These are phyloP conservation scores for Drosophila mauritiana DNA, from an alignment of 1,140 invertebrate genomes.

Conservation along the genomic window DNA sequence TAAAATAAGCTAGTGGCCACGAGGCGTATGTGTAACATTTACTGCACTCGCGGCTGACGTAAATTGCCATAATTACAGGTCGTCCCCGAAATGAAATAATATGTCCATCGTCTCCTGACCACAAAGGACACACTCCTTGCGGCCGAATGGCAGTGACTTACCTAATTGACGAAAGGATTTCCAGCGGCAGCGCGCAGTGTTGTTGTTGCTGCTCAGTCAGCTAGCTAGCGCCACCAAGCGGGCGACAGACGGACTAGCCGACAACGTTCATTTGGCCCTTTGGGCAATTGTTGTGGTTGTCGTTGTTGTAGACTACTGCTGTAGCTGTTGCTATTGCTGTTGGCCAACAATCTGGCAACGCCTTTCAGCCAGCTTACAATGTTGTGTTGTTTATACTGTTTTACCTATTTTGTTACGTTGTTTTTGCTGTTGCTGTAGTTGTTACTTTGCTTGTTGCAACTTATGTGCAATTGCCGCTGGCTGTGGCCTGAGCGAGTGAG, in stretches of 20 bases:
- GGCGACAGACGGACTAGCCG: constrained; percentile 36
- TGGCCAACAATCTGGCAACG: constrained; percentile 51
- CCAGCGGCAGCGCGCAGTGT: constrained; percentile 52
- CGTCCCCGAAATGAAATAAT: constrained; percentile 63
- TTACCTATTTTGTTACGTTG: constrained; percentile 35
- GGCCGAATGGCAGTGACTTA: constrained; percentile 49
- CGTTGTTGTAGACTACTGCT: constrained; percentile 4
- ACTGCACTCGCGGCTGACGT: constrained; percentile 33
- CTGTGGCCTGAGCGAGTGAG: constrained; percentile 25
- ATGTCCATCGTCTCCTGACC: constrained; percentile 35
- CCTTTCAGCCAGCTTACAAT: constrained; percentile 43
- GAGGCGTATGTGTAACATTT: constrained; percentile 55
- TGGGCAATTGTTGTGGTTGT: constrained; percentile 34
- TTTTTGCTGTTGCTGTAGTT: constrained; percentile 21
- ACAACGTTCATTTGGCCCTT: constrained; percentile 54
- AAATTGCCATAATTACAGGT: constrained; percentile 69
- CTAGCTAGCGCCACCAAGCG: constrained; percentile 37
- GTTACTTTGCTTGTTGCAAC: constrained; percentile 64
- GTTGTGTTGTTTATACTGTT: constrained; percentile 20
- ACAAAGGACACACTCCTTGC: constrained; percentile 21
- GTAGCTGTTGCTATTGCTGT: background rate
- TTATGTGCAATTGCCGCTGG: constrained; percentile 68
- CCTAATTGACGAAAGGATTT: constrained; percentile 77
- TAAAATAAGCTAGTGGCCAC: constrained; percentile 16
- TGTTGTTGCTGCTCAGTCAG: constrained; percentile 8